Conservation (phyloP, 2,797 vertebrate genomes). For the Paedocypris micromegethes region DNA sequence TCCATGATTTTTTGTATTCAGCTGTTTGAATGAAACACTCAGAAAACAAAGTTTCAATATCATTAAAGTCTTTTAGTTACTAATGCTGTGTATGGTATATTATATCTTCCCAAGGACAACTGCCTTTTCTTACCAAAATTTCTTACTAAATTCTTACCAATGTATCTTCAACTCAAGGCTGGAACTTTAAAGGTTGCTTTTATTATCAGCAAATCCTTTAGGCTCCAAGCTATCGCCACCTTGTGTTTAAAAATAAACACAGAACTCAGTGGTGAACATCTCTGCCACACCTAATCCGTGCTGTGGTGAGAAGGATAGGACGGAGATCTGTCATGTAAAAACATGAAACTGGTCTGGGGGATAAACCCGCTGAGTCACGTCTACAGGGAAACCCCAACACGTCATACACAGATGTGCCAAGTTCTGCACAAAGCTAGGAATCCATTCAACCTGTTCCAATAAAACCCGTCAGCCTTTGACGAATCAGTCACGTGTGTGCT, state of each 20-base stretch:
- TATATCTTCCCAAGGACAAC: too few species aligned
- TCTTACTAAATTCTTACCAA: too few species aligned
- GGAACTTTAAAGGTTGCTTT: too few species aligned
- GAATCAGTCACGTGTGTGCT: constrained; percentile 15
- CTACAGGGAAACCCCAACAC: constrained; percentile 40
- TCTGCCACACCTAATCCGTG: constrained; percentile 6
- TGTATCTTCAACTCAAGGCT: too few species aligned
- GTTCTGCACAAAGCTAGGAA: constrained; percentile 32
- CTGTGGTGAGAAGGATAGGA: constrained; percentile 27
- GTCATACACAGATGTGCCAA: constrained; percentile 22
- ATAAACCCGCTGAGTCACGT: constrained; percentile 36
- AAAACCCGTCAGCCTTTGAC: not conserved
- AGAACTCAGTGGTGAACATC: not conserved
- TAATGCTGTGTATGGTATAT: too few species aligned
- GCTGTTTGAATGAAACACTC: too few species aligned
- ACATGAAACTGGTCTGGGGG: constrained; percentile 22
- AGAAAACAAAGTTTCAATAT: too few species aligned
- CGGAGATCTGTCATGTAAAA: constrained; percentile 11
- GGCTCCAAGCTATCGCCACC: constrained; percentile 34
- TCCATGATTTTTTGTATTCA: too few species aligned
- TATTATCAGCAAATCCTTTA: constrained; percentile 5
- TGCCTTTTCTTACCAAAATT: too few species aligned
- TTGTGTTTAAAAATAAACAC: constrained; percentile 34
- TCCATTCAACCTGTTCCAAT: constrained; percentile 34
- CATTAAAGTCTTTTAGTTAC: too few species aligned